Conservation (phyloP, 2,888 invertebrate genomes). For the Rotaria magnacalcarata region DNA sequence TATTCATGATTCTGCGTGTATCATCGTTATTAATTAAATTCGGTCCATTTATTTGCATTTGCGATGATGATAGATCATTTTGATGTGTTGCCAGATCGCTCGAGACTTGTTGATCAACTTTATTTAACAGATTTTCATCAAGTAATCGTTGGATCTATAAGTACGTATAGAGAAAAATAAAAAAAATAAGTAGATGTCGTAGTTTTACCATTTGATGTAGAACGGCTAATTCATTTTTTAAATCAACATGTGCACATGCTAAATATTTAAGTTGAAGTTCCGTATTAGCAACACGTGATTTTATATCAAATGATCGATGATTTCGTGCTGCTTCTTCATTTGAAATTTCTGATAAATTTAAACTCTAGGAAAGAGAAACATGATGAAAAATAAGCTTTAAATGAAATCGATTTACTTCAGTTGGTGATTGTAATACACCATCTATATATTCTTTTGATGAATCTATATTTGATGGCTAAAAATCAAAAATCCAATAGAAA, state of each 20-base stretch:
- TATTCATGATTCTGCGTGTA: neutral
- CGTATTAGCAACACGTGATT: constrained; percentile 10
- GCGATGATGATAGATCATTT: neutral
- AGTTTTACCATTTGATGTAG: constrained; percentile 27
- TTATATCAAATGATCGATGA: neutral
- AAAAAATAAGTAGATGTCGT: neutral
- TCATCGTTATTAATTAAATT: neutral
- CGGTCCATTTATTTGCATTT: neutral
- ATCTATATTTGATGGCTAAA: neutral
- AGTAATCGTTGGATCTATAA: constrained; percentile 22
- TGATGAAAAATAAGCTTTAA: no score
- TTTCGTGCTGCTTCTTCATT: neutral
- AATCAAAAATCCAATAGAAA: neutral
- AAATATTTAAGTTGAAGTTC: constrained; percentile 31
- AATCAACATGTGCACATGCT: constrained; percentile 30
- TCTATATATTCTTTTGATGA: neutral
- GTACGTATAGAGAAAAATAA: neutral
- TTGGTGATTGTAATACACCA: constrained; percentile 10
- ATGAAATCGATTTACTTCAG: neutral
- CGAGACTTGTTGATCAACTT: constrained; percentile 11
- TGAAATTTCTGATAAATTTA: constrained; percentile 12
- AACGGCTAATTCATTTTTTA: constrained; percentile 27
- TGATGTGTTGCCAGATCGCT: neutral
- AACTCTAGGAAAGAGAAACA: neutral
- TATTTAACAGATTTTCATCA: constrained; percentile 2